phyloP scores from a whole-genome alignment of 2,797 vertebrate species.

The Huso huso region DNA sequence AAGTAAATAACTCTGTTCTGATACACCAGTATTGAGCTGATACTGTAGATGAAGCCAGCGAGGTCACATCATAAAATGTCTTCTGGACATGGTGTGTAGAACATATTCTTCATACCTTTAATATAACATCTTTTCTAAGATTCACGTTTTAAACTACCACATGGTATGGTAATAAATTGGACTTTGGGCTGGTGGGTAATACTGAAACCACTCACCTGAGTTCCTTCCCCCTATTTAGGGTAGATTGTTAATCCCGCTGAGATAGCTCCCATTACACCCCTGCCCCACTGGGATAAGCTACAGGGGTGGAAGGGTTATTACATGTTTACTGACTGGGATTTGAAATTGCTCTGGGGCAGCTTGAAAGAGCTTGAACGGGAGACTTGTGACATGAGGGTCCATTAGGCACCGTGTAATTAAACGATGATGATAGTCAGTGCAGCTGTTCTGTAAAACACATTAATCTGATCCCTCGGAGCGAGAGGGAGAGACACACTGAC shows the following conservation, averaged over 20 bases:
- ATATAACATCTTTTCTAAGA: too few species aligned
- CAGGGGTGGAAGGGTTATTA: slow-evolving; percentile 9
- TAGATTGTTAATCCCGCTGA: not conserved
- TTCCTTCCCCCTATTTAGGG: too few species aligned
- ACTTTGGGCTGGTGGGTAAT: too few species aligned
- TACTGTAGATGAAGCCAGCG: too few species aligned
- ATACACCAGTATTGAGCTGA: too few species aligned
- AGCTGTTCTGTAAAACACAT: slow-evolving; percentile 33
- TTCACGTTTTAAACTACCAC: too few species aligned
- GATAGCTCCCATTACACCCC: not conserved
- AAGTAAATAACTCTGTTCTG: too few species aligned
- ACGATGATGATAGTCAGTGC: slow-evolving; percentile 15
- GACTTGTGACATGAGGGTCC: slow-evolving; percentile 44
- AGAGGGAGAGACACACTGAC: not conserved
- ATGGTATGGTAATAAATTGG: too few species aligned
- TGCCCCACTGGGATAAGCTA: not conserved
- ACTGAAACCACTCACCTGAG: too few species aligned
- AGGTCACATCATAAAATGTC: too few species aligned
- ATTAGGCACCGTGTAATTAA: slow-evolving; percentile 48
- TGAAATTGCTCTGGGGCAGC: not conserved
- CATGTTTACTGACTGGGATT: slow-evolving; percentile 18
- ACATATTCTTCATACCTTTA: too few species aligned
- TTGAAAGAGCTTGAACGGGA: not conserved
- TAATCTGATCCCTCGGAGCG: slow-evolving; percentile 1
- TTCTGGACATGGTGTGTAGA: too few species aligned